phyloP scores from a whole-genome alignment of 37 sponge, comb jelly and placozoan genomes.

The Hexactinellida sp. region DNA sequence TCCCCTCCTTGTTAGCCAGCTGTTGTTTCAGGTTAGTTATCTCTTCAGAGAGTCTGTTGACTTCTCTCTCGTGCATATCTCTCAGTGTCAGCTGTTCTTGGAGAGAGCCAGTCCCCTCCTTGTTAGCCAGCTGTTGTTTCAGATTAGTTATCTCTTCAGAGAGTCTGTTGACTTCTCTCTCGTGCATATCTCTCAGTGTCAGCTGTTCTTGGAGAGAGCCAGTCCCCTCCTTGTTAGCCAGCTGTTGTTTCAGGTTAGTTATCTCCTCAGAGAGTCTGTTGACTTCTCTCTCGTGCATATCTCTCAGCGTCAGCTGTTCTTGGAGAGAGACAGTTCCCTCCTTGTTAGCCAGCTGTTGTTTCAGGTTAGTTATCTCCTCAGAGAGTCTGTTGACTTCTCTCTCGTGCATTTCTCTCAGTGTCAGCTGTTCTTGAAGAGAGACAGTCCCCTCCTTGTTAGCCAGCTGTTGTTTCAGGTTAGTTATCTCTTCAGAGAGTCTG shows the following conservation, averaged over 20 bases:
- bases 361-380: not conserved
- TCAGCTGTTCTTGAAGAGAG: not conserved
- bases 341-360: not conserved
- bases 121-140: no score
- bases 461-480: not conserved
- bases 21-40: no score
- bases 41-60: no score
- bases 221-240: not conserved
- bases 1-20: no score
- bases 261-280: not conserved
- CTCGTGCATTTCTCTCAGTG: not conserved
- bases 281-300: not conserved
- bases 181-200: not conserved
- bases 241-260: not conserved
- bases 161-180: no score
- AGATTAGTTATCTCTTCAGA: no score
- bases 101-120: no score
- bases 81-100: no score
- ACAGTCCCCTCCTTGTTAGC: not conserved
- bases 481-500: not conserved
- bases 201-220: not conserved
- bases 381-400: not conserved
- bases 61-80: no score
- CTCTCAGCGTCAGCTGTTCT: not conserved
- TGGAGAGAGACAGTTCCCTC: not conserved